Conservation (phyloP, 2,888 invertebrate genomes). For the Lysandra bellargus region DNA sequence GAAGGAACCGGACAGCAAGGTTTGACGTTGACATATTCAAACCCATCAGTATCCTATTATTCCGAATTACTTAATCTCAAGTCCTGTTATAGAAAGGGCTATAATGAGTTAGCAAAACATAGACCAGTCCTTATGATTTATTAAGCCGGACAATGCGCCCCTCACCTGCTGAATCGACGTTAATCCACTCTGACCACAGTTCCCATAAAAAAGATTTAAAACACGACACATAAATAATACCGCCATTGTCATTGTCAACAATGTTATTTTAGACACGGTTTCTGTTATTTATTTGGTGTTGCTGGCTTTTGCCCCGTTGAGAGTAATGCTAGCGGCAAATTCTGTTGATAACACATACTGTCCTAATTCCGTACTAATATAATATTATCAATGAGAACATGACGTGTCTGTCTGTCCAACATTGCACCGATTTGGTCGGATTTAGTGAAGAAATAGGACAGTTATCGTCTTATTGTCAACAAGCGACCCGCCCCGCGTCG, state of each 20-base stretch:
- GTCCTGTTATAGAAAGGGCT: conserved; percentile 31
- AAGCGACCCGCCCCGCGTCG: no score
- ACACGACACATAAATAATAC: conserved; percentile 52
- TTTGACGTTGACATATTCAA: conserved; percentile 30
- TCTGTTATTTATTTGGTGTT: conserved; percentile 35
- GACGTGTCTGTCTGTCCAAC: no score
- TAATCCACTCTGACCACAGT: conserved; percentile 69
- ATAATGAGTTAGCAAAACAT: conserved; percentile 55
- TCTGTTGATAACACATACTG: not conserved
- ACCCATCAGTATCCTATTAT: conserved; percentile 17
- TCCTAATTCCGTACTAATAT: no score
- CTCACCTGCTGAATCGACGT: conserved; percentile 63
- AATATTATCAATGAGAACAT: no score
- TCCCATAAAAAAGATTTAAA: conserved; percentile 78
- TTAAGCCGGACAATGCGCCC: conserved; percentile 45
- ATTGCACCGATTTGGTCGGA: not conserved
- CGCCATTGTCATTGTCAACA: conserved; percentile 47
- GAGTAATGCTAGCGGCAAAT: not conserved
- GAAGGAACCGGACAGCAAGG: not conserved
- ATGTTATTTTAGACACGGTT: conserved; percentile 52
- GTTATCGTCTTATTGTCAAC: no score
- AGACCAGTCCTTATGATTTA: conserved; percentile 51
- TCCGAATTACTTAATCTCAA: conserved; percentile 1
- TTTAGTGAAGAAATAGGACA: not conserved
- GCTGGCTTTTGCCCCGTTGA: conserved; percentile 25